Conservation (phyloP, 2,888 invertebrate species). For the Subacronicta megacephala region DNA sequence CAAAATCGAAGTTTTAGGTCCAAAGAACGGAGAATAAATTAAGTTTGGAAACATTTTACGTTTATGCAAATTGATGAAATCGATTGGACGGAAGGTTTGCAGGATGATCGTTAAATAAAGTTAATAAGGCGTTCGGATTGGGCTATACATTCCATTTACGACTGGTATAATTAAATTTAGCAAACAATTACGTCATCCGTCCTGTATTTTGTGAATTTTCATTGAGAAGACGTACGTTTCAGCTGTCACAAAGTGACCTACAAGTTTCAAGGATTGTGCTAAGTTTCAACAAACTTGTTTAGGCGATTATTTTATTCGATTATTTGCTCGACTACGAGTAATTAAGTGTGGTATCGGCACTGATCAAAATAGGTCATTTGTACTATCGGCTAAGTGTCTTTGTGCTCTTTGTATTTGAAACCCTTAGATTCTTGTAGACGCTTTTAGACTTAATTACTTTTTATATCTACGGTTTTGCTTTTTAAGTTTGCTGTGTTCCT, state of each 20-base stretch:
- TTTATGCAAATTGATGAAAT: conserved; percentile 31
- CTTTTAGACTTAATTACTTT: too few species aligned
- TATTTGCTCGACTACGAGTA: neutral
- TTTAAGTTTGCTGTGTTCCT: too few species aligned
- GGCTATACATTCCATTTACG: conserved; percentile 17
- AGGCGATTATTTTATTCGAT: neutral
- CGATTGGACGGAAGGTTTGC: conserved; percentile 22
- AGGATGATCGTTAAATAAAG: conserved; percentile 33
- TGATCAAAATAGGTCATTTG: neutral
- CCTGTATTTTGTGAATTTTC: neutral
- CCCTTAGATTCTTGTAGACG: neutral
- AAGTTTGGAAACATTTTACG: conserved; percentile 10
- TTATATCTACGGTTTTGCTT: too few species aligned
- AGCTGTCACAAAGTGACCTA: too few species aligned
- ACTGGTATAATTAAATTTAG: neutral
- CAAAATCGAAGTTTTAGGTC: too few species aligned
- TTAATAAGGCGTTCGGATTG: conserved; percentile 37
- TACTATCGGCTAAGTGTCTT: neutral
- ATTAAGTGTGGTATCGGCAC: neutral
- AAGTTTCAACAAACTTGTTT: conserved; percentile 2
- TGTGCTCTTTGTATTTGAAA: neutral
- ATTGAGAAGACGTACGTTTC: neutral
- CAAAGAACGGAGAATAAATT: conserved; percentile 5
- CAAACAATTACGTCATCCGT: neutral
- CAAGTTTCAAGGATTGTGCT: neutral